These are phyloP conservation scores for Sceliomorpha sp. DNA, from an alignment of 2,888 invertebrate genomes.

Conservation along the genomic window DNA sequence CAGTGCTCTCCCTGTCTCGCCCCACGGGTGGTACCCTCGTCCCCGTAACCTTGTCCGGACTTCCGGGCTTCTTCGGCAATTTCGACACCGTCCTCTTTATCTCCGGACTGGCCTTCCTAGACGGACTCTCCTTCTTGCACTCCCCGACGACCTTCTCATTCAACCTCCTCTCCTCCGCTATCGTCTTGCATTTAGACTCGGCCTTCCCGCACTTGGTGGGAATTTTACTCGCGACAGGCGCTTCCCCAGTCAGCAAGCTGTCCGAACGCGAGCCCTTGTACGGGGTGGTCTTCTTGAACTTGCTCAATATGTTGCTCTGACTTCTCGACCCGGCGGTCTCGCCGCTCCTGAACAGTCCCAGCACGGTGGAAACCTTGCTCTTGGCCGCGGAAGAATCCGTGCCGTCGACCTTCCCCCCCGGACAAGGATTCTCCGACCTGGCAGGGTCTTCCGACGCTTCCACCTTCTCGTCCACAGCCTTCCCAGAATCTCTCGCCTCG, in stretches of 20 bases:
- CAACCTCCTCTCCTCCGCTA: constrained; percentile 50
- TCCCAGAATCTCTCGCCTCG: constrained; percentile 55
- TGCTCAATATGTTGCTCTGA: constrained; percentile 63
- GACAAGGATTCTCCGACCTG: constrained; percentile 83
- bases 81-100: constrained; percentile 53
- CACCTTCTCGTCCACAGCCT: constrained; percentile 80
- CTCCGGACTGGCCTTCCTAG: constrained; percentile 60
- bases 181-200: constrained; percentile 61
- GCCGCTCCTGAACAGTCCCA: constrained; percentile 87
- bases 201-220: constrained; percentile 68
- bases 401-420: too few relatives aligned
- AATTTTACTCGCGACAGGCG: constrained; percentile 68
- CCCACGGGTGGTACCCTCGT: constrained; percentile 77
- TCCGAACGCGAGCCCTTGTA: constrained; percentile 72
- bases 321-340: constrained; percentile 51
- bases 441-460: constrained; percentile 84
- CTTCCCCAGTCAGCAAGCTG: constrained; percentile 51
- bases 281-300: constrained; percentile 83
- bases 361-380: constrained; percentile 87
- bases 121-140: constrained; percentile 58
- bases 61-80: constrained; percentile 65
- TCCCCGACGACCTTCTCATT: constrained; percentile 58
- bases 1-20: constrained; percentile 47
- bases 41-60: constrained; percentile 67
- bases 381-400: constrained; percentile 84